Conservation (phyloP, 2,797 vertebrate species). For the Rhynchonycteris naso region DNA sequence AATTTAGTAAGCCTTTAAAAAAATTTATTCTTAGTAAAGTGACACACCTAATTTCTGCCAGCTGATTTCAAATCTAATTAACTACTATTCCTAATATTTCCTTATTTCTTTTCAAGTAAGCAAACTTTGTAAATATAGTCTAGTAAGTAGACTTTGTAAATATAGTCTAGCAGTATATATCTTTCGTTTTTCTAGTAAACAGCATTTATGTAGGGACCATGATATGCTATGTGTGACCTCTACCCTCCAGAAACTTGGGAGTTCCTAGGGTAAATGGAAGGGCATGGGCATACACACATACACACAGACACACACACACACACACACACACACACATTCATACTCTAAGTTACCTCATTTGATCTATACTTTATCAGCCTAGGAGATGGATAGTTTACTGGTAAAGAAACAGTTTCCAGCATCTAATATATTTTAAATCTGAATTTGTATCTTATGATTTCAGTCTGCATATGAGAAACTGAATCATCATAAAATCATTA, state of each 20-base stretch:
- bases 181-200: neutral
- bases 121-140: neutral
- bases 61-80: neutral
- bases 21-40: neutral
- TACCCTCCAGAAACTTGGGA: neutral
- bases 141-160: neutral
- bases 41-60: neutral
- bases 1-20: neutral
- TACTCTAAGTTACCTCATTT: neutral
- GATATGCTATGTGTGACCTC: neutral
- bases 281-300: neutral
- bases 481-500: neutral
- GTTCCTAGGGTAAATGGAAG: neutral
- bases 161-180: neutral
- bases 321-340: neutral
- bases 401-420: neutral
- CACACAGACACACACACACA: neutral
- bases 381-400: neutral
- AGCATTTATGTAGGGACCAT: neutral
- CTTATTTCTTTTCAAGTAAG: slow-evolving; percentile 3
- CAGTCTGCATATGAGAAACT: neutral
- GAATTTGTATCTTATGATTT: neutral
- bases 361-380: neutral
- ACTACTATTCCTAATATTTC: neutral
- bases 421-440: neutral